Percentiles rank a stretch among this genome's conserved stretches.
Evolutionary conservation across 2,888 invertebrate genomes (phyloP).

Genomic region (Hirtodrosophila cameraria): DNA sequence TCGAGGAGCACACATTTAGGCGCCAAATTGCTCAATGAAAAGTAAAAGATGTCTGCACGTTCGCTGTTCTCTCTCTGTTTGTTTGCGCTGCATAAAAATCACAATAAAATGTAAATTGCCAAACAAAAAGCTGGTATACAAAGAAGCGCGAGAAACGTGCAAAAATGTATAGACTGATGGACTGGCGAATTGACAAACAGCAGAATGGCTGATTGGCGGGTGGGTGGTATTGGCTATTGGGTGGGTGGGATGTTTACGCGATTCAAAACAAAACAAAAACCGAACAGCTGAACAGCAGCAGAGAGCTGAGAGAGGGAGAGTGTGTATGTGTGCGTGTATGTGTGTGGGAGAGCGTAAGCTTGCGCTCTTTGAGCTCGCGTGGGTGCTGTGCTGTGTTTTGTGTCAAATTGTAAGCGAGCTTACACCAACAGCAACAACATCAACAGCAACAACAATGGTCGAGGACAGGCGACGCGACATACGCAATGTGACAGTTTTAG

Average conservation of each 20-base stretch:
- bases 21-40: constrained; percentile 55
- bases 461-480: constrained; percentile 66
- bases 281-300: constrained; percentile 56
- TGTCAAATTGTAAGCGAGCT: constrained; percentile 41
- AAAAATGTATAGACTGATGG: constrained; percentile 45
- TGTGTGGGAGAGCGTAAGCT: constrained; percentile 18
- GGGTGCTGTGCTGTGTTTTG: constrained; percentile 28
- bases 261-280: constrained; percentile 72
- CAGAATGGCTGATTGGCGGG: not conserved
- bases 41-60: constrained; percentile 37
- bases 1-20: constrained; percentile 35
- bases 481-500: constrained; percentile 81
- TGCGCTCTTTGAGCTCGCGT: constrained; percentile 39
- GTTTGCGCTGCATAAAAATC: constrained; percentile 56
- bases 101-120: constrained; percentile 71
- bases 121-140: constrained; percentile 29
- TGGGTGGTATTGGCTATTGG: constrained; percentile 3
- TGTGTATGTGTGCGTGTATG: not conserved
- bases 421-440: constrained; percentile 26
- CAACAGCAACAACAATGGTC: constrained; percentile 41
- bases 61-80: constrained; percentile 31
- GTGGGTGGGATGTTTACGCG: constrained; percentile 45
- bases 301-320: constrained; percentile 1
- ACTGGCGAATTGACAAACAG: constrained; percentile 24
- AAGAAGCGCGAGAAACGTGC: constrained; percentile 40